Evolutionary conservation across 1,140 invertebrate genomes (phyloP).

Genomic region (Drosophila neocordata): DNA sequence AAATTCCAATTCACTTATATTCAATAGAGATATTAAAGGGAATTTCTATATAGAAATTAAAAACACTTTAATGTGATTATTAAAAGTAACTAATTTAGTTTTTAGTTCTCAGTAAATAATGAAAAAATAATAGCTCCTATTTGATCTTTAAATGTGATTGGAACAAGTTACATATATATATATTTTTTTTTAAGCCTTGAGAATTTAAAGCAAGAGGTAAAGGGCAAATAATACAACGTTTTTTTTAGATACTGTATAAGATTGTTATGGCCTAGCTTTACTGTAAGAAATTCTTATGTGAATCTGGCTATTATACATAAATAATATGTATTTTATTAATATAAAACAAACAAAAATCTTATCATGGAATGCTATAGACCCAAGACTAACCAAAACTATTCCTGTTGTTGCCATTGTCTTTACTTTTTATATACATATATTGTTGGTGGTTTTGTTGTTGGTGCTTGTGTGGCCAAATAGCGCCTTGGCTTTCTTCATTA

Average conservation of each 20-base stretch:
- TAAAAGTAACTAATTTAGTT: too few species aligned
- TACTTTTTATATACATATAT: slow-evolving; percentile 41
- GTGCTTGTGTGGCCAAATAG: slow-evolving; percentile 32
- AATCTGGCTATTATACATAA: not conserved
- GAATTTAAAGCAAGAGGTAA: too few species aligned
- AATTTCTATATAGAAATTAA: too few species aligned
- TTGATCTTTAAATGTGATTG: too few species aligned
- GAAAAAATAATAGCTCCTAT: not conserved
- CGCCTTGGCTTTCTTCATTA: slow-evolving; percentile 57
- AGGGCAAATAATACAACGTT: too few species aligned
- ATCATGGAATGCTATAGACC: slow-evolving; percentile 56
- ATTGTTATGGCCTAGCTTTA: not conserved
- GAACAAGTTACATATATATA: too few species aligned
- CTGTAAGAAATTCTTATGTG: not conserved
- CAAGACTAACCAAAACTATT: slow-evolving; percentile 12
- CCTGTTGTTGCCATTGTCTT: slow-evolving; percentile 34
- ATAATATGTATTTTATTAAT: not conserved
- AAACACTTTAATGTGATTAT: too few species aligned
- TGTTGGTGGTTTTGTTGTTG: slow-evolving; percentile 19
- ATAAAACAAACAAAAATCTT: slow-evolving; percentile 33
- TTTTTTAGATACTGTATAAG: too few species aligned
- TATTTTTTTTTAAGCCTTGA: not conserved
- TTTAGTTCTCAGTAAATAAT: not conserved
- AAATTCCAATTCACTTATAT: not conserved
- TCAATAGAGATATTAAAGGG: not conserved